Evolutionary conservation across 2,113 vertebrate genomes (phyloP), one percentile per base, ranked within the genome.

Genomic region (Protomyctophum bolini): DNA sequence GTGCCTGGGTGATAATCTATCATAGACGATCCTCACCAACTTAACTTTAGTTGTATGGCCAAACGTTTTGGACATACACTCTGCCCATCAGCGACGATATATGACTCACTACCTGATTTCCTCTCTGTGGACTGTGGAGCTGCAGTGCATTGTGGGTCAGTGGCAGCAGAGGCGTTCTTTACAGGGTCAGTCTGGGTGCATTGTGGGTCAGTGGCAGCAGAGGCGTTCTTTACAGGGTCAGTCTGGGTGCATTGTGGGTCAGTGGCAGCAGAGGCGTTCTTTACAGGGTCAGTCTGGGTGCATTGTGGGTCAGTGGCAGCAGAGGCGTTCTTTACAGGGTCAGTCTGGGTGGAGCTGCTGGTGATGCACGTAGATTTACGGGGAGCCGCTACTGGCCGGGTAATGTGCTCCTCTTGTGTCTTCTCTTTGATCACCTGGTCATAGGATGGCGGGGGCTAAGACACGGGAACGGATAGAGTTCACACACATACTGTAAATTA

Each of bases 351-450:
- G 84, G 94, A 92, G 70, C 92, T 95, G 72, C 95, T 94, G 65
- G 88, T 83, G 62, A 94, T 95, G 73, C 69, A 68, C 81, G 84
- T 11, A 33, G 50, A 58, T 12, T 46, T 83, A 63, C 94, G 94
- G 68, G 93, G 91, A 74, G 92, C 81, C 63, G 94, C 93, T 66
- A 91, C 93, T 68, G 94, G 94, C 64, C 91, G 90, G 60, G 90
- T 80, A n/a, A 90, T 88, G 79, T 94, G 94, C 49, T 95, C 95
- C 87, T 94, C 95, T 91, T 92, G 91, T 79, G 92, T 96, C 85
- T 97, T 97, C 91, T 98, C 96, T 91, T 95, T 94, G 87, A 98
- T 96, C 89, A 98, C 97, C 92, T 98, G 96, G 73, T 98, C 95
- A 75, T 97, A 98, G 6, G 96, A 96, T n/a, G 96, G 96, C 6